A percentile compares a stretch with the other conserved stretches of the same genome.
Conservation (phyloP, 2,888 invertebrate species). For the Thymelicus sylvestris region DNA sequence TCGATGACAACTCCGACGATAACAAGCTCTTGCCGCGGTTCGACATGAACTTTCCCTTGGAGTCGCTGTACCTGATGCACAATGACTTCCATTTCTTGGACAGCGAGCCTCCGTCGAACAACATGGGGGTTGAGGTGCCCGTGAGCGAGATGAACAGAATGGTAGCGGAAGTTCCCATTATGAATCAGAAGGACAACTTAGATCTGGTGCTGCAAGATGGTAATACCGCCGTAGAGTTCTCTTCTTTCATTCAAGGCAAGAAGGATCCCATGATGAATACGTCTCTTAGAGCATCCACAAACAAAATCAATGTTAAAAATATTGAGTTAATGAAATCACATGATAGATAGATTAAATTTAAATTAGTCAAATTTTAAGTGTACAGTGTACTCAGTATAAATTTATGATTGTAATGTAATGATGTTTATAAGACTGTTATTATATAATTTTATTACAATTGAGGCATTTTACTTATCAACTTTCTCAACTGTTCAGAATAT, state of each 20-base stretch:
- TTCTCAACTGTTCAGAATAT: too few species aligned
- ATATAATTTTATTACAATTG: conserved; percentile 24
- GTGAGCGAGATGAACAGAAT: conserved; percentile 68
- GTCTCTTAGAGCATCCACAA: conserved; percentile 67
- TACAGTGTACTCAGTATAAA: conserved; percentile 21
- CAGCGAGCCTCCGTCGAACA: conserved; percentile 63
- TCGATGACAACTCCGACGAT: conserved; percentile 79
- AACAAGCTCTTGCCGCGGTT: conserved; percentile 72
- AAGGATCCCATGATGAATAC: conserved; percentile 81
- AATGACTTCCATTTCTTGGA: conserved; percentile 78
- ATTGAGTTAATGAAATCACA: conserved; percentile 74
- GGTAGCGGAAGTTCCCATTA: conserved; percentile 67
- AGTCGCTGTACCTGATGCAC: conserved; percentile 74
- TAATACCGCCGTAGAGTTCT: conserved; percentile 56
- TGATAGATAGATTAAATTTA: not conserved
- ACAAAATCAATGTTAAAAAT: conserved; percentile 80
- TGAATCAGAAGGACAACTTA: conserved; percentile 64
- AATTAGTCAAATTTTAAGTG: conserved; percentile 6
- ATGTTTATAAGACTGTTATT: conserved; percentile 54
- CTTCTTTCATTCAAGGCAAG: conserved; percentile 70
- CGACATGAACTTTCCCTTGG: conserved; percentile 75
- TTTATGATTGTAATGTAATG: conserved; percentile 18
- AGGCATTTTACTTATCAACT: conserved; percentile 3
- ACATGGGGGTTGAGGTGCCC: conserved; percentile 54
- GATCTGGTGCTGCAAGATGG: conserved; percentile 55